A percentile compares a stretch with the other conserved stretches of the same genome.
Evolutionary conservation across 2,888 invertebrate genomes (phyloP).

Genomic region (Hirtodrosophila confusa): DNA sequence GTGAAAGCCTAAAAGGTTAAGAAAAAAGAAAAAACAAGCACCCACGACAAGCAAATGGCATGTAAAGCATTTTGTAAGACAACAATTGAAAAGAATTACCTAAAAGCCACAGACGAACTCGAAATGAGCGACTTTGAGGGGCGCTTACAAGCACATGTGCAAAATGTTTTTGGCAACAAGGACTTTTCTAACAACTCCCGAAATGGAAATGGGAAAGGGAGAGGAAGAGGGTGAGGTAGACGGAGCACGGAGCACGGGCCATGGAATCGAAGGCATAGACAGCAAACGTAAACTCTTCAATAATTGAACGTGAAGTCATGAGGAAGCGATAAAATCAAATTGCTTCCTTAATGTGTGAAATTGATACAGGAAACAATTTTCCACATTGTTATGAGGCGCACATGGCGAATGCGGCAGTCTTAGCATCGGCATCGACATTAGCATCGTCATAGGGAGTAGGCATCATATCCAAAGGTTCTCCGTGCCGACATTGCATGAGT

Average conservation of each 20-base stretch:
- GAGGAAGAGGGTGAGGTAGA: background rate
- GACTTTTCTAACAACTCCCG: conserved; percentile 31
- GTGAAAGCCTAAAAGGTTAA: conserved; percentile 12
- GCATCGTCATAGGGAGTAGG: conserved; percentile 42
- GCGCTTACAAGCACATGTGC: conserved; percentile 59
- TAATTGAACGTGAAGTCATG: conserved; percentile 81
- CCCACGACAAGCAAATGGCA: conserved; percentile 45
- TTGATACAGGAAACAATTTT: conserved; percentile 84
- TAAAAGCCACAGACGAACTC: conserved; percentile 33
- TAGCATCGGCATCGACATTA: conserved; percentile 17
- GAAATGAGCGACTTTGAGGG: conserved; percentile 33
- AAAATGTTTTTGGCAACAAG: conserved; percentile 56
- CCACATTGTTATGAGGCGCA: conserved; percentile 82
- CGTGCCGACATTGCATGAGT: conserved; percentile 49
- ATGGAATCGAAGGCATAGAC: conserved; percentile 33
- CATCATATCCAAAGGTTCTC: conserved; percentile 36
- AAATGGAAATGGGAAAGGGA: conserved; percentile 4
- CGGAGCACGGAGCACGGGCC: conserved; percentile 1
- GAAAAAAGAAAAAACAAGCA: conserved; percentile 7
- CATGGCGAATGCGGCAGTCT: conserved; percentile 51
- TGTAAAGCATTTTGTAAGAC: conserved; percentile 63
- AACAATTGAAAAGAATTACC: conserved; percentile 76
- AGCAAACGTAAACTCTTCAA: conserved; percentile 81
- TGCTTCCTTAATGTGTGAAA: conserved; percentile 84
- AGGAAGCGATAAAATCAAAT: conserved; percentile 84